phyloP scores from a whole-genome alignment of 2,888 invertebrate genomes.

The Drosophila monieri region DNA sequence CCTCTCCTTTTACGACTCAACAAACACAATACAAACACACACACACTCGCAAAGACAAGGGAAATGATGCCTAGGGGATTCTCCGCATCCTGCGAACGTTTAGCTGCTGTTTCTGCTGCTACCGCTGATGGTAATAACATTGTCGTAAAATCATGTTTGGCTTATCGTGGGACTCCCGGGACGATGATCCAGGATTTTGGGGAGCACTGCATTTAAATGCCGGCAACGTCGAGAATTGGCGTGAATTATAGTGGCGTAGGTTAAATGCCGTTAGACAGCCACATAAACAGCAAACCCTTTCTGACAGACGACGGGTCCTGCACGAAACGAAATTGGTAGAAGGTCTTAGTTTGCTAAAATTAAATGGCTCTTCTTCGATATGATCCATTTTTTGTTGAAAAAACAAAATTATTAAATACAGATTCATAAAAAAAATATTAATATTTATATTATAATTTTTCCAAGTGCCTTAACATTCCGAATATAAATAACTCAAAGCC shows the following conservation, averaged over 20 bases:
- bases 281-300: slow-evolving; percentile 81
- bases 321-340: slow-evolving; percentile 11
- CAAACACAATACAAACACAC: slow-evolving; percentile 56
- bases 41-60: slow-evolving; percentile 20
- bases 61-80: slow-evolving; percentile 33
- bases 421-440: neutral
- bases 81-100: slow-evolving; percentile 19
- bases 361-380: neutral
- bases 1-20: slow-evolving; percentile 68
- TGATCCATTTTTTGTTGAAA: too few relatives aligned
- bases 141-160: slow-evolving; percentile 83
- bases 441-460: neutral
- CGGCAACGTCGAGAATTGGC: slow-evolving; percentile 65
- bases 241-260: slow-evolving; percentile 83
- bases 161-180: slow-evolving; percentile 69
- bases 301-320: slow-evolving; percentile 29
- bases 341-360: neutral
- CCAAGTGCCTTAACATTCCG: slow-evolving; percentile 41
- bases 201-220: slow-evolving; percentile 77
- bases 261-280: slow-evolving; percentile 81
- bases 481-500: slow-evolving; percentile 47
- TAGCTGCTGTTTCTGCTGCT: slow-evolving; percentile 48
- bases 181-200: slow-evolving; percentile 42
- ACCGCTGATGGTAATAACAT: slow-evolving; percentile 72
- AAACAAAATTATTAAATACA: neutral